Evolutionary conservation across 2,113 vertebrate species (phyloP).

Genomic region (Myrmecobius fasciatus): DNA sequence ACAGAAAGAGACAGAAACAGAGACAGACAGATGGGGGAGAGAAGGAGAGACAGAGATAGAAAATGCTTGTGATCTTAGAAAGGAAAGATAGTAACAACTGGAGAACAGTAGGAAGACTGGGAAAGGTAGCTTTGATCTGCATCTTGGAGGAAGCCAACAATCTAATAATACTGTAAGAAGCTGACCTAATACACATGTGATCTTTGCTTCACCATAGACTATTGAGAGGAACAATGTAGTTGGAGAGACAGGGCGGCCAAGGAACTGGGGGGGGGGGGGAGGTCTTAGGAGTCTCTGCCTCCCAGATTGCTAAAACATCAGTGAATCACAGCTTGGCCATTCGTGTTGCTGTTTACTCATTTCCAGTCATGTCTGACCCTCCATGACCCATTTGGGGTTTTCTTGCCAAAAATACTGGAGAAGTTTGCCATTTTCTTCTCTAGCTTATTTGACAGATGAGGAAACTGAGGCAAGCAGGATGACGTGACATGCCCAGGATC

Average conservation of each 20-base stretch:
- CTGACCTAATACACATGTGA: neutral
- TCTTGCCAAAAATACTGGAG: neutral
- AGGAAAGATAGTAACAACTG: neutral
- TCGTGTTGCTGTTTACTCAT: too few species aligned
- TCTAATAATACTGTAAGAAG: neutral
- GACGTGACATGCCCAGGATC: neutral
- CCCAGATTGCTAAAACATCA: neutral
- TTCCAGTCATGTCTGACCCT: too few species aligned
- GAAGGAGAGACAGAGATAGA: too few species aligned
- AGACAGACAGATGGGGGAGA: too few species aligned
- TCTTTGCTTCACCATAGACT: neutral
- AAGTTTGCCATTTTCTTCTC: neutral
- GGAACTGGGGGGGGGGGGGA: neutral
- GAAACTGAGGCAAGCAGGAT: neutral
- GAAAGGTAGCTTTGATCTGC: neutral
- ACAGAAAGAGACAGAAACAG: too few species aligned
- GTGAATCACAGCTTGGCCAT: neutral
- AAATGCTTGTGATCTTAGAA: too few species aligned
- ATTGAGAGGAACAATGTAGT: neutral
- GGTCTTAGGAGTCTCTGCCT: neutral
- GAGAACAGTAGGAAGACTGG: neutral
- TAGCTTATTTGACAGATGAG: neutral
- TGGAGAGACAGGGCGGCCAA: neutral
- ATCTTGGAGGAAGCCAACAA: neutral
- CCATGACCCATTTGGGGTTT: neutral